Evolutionary conservation across 92 coral and sea anemone species (phyloP), one percentile per base, ranked within the genome.

Genomic region (Porites cylindrica): DNA sequence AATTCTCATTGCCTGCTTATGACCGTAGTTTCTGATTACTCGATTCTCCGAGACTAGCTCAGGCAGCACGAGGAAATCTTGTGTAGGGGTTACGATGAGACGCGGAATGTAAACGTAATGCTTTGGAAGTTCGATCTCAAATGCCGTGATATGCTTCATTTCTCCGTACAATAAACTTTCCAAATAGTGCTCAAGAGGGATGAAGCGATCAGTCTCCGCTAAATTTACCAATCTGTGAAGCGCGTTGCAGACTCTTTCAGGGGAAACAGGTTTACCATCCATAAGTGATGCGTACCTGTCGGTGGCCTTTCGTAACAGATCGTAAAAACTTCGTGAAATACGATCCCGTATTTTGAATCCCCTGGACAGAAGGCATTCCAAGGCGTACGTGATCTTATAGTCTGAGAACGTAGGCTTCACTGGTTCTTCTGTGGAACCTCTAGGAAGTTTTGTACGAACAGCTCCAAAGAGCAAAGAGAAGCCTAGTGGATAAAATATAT

Each of bases 1-100:
- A 81, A 96, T 93, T 51, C 99, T 91, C 86, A 95, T 88, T 21
- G 96, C 88, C 26, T 83, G 65, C 80, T 91, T 64, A 86, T 96
- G 94, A 18, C 91, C 96, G 74, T 81, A 95, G 32, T 95, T 91
- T 60, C 99, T 82, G 78, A 96, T 94, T 10, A 96, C 98, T 18
- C 99, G 99, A 87, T 96, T 96, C 82, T 93, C 96, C 1, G 96
- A 96, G 24, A 95, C 96, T 7, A 96, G 88, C 72, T 96, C 99
- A 21, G 96, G 95, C 9, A 91, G 96, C n/a, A 96, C 94, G 29
- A 95, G 86, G 62, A 70, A 93, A 54, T 85, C 62, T 86, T 92
- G 98, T 38, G 99, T 96, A 11, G 99, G 99, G n/a, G 99, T 96
- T 16, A 96, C 79, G 47, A 96, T 92, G 64, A 95, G 92, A 11